phyloP scores from a whole-genome alignment of 2,888 invertebrate species.

The Spisula solida region DNA sequence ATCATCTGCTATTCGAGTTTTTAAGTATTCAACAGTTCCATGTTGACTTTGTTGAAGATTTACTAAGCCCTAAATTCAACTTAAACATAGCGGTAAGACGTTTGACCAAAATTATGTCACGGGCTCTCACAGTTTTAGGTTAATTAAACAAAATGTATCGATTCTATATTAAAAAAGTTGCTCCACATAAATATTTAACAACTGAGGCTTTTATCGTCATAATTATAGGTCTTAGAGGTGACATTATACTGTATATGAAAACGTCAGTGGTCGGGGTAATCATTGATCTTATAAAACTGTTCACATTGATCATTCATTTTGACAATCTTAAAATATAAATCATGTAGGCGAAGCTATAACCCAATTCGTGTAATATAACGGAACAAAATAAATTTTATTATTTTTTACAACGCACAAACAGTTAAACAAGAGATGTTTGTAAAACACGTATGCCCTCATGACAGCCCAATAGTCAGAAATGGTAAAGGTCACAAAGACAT shows the following conservation, averaged over 20 bases:
- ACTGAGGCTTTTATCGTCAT: neutral
- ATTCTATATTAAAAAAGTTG: neutral
- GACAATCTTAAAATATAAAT: too few species aligned
- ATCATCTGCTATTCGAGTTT: slow-evolving; percentile 15
- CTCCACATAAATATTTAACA: neutral
- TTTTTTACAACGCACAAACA: too few species aligned
- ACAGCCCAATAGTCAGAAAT: too few species aligned
- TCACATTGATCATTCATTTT: too few species aligned
- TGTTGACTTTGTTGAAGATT: slow-evolving; percentile 5
- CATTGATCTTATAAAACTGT: too few species aligned
- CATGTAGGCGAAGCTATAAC: too few species aligned
- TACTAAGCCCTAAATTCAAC: slow-evolving; percentile 11
- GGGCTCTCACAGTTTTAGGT: neutral
- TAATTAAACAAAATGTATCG: neutral
- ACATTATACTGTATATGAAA: neutral
- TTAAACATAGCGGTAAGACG: slow-evolving; percentile 38
- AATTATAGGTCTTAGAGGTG: neutral
- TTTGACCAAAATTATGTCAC: slow-evolving; percentile 37
- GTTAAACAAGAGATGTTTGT: too few species aligned
- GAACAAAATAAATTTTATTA: too few species aligned
- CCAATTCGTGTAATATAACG: too few species aligned
- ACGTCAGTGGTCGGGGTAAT: too few species aligned
- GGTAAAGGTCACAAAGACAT: too few species aligned
- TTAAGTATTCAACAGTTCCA: neutral
- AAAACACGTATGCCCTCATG: too few species aligned